Conservation (phyloP, 2,797 vertebrate species). For the Cuniculus paca region DNA sequence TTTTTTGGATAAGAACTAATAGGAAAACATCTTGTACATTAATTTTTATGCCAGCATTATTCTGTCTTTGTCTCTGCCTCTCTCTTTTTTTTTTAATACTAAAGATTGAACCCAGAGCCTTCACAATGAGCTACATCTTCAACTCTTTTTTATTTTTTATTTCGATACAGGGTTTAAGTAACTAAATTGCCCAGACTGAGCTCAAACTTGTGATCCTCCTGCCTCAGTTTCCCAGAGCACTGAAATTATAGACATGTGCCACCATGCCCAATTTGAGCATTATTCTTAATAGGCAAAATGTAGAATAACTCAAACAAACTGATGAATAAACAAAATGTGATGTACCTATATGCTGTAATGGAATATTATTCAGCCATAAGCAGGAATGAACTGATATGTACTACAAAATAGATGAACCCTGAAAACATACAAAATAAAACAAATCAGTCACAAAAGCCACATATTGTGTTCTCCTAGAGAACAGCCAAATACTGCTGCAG, state of each 20-base stretch:
- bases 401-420: background rate
- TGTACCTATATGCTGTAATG: background rate
- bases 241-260: background rate
- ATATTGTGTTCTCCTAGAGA: background rate
- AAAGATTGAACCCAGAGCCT: background rate
- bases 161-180: background rate
- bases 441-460: background rate
- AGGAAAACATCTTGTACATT: background rate
- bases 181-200: background rate
- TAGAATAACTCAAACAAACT: background rate
- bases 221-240: background rate
- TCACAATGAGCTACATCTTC: background rate
- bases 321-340: background rate
- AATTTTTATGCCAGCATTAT: background rate
- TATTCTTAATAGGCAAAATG: background rate
- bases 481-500: background rate
- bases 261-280: background rate
- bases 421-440: background rate
- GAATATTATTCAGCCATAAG: background rate
- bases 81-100: background rate
- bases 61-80: background rate
- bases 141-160: background rate
- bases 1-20: constrained; percentile 15
- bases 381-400: background rate
- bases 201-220: background rate